Base-by-base conservation (phyloP, 2,888 invertebrate species). In the Tuberolachnus salignus region DNA sequence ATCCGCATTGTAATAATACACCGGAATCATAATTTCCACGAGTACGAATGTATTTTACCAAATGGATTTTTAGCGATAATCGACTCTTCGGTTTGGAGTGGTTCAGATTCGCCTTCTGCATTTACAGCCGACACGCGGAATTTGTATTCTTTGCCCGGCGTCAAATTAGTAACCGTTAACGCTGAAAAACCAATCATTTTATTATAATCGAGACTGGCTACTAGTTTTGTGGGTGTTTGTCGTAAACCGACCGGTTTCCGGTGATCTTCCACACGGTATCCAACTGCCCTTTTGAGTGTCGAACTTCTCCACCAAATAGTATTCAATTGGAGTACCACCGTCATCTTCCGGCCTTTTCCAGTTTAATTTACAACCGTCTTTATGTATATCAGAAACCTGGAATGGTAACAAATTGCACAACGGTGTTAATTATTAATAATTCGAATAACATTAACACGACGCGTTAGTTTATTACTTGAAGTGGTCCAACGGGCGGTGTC, bases 61-160 rank as follows among this genome's bases (percentile, higher is more conserved):
- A 93, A 98, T 82, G 98, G 97, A 93, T 98, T 98, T 88, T 98
- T 98, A 80, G 98, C 98, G 83, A 97, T 87, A 82, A 97, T 94
- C 63, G 93, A 90, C 84, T 93, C 90, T 80, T 93, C 92, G 0
- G 94, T 92, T 80, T 91, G 92, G 59, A 98, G 88, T n/a, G 97
- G 97, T 83, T 94, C 94, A 0, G 97, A 96, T 86, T 96, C 96
- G 26, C 98, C 98, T 86, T 98, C 97, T 1, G 94, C 89, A 86
- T 98, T 98, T 16, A 98, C 94, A 67, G 98, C 98, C 6, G 93
- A 90, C 8, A 98, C 97, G 80, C 98, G 90, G 91, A 98, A 98
- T 87, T 93, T 93, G 87, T 98, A 98, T 87, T 97, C 94, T 86
- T 94, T 92, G 84, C 95, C 92, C 80, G 95, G 92, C 82, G 92